Conservation (phyloP, 2,113 vertebrate species). For the Myocastor coypus region DNA sequence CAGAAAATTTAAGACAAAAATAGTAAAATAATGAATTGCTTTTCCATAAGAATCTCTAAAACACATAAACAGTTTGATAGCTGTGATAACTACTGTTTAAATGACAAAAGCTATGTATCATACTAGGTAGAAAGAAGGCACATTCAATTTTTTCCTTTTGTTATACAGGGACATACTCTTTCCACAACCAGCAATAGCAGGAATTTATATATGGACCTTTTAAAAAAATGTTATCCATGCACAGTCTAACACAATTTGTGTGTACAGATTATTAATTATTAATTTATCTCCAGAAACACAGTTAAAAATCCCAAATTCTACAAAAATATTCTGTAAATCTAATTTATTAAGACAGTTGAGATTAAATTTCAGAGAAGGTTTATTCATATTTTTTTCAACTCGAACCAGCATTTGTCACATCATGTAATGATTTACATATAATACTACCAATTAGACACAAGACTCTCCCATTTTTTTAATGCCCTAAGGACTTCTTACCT, state of each 20-base stretch:
- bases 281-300: conserved; percentile 46
- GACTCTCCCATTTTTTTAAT: neutral
- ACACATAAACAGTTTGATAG: conserved; percentile 25
- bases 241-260: neutral
- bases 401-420: conserved; percentile 13
- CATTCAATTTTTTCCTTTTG: conserved; percentile 11
- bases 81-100: conserved; percentile 24
- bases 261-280: conserved; percentile 14
- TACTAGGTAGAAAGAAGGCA: neutral
- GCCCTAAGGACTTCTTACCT: neutral
- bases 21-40: conserved; percentile 59
- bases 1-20: conserved; percentile 77
- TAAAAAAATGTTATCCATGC: neutral
- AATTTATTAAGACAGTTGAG: conserved; percentile 23
- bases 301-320: conserved; percentile 56
- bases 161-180: neutral
- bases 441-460: neutral
- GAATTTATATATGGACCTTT: neutral
- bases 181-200: neutral
- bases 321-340: conserved; percentile 39
- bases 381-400: conserved; percentile 11
- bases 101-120: neutral
- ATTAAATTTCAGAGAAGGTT: conserved; percentile 25
- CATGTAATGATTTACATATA: conserved; percentile 26
- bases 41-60: conserved; percentile 67